These are phyloP conservation scores for Camponotus floridanus DNA, from an alignment of 1,140 invertebrate genomes.

Conservation along the genomic window DNA sequence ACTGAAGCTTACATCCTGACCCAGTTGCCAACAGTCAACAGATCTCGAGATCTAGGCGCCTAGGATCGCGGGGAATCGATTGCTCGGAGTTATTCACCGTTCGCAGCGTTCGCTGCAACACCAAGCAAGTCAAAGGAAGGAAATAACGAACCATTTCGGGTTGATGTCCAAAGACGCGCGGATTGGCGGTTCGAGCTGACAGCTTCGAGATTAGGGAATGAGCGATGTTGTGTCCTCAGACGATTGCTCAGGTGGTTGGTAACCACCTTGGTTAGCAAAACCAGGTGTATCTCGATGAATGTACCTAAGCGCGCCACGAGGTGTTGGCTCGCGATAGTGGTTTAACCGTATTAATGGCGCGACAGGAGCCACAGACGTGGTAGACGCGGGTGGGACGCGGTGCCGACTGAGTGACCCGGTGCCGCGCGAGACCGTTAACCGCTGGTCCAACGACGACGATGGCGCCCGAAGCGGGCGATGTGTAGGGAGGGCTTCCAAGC, in stretches of 20 bases:
- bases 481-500: slow-evolving; percentile 56
- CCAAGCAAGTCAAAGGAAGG: not conserved
- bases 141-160: slow-evolving; percentile 48
- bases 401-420: slow-evolving; percentile 69
- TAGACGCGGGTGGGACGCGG: slow-evolving; percentile 63
- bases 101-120: slow-evolving; percentile 3
- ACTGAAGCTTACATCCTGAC: not conserved
- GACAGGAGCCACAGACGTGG: not conserved
- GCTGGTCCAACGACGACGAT: slow-evolving; percentile 27
- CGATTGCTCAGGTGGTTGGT: not conserved
- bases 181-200: not conserved
- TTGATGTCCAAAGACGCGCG: slow-evolving; percentile 3
- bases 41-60: slow-evolving; percentile 17
- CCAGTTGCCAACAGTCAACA: slow-evolving; percentile 21
- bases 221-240: not conserved
- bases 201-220: not conserved
- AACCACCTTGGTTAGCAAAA: not conserved
- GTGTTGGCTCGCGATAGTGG: not conserved
- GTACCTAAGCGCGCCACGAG: slow-evolving; percentile 24
- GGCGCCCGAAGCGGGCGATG: slow-evolving; percentile 42
- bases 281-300: not conserved
- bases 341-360: slow-evolving; percentile 11
- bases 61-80: slow-evolving; percentile 19
- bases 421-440: slow-evolving; percentile 63
- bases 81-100: not conserved